A percentile compares a stretch with the other conserved stretches of the same genome.
Evolutionary conservation across 2,797 vertebrate species (phyloP).

Genomic region (Orientallactaga sibirica): DNA sequence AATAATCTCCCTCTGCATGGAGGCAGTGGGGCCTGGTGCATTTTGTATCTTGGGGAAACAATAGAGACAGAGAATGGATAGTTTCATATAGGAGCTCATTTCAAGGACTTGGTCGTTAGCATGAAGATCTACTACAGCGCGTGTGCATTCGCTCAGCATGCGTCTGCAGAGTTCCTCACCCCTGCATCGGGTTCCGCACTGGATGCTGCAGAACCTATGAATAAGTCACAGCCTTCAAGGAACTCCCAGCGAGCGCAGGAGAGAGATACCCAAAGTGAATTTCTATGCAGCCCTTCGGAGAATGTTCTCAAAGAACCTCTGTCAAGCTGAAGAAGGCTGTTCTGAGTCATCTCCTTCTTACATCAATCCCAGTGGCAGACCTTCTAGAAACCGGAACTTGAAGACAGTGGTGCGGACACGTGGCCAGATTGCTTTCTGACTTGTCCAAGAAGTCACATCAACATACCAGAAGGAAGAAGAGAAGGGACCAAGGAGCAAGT

Average conservation of each 20-base stretch:
- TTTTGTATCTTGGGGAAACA: slow-evolving; percentile 20
- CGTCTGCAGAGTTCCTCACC: neutral
- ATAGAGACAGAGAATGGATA: neutral
- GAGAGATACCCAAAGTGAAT: neutral
- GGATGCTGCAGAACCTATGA: neutral
- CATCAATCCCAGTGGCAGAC: neutral
- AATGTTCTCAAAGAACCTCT: slow-evolving; percentile 1
- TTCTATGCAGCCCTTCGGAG: neutral
- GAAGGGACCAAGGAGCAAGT: neutral
- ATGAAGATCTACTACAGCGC: neutral
- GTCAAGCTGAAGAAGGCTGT: neutral
- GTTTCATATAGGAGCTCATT: neutral
- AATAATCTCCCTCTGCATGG: neutral
- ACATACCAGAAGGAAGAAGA: neutral
- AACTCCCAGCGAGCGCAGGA: neutral
- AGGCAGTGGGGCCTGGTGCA: neutral
- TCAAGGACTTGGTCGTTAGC: neutral
- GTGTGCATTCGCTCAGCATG: neutral
- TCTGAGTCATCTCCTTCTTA: neutral
- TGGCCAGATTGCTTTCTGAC: neutral
- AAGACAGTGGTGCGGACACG: neutral
- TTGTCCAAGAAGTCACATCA: neutral
- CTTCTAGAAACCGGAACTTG: neutral
- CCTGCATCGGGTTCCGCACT: no score
- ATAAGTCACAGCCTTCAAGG: neutral